Percentiles rank a stretch among this genome's conserved stretches.
These are phyloP conservation scores for Eupeodes luniger DNA, from an alignment of 2,888 invertebrate species.

Conservation along the genomic window DNA sequence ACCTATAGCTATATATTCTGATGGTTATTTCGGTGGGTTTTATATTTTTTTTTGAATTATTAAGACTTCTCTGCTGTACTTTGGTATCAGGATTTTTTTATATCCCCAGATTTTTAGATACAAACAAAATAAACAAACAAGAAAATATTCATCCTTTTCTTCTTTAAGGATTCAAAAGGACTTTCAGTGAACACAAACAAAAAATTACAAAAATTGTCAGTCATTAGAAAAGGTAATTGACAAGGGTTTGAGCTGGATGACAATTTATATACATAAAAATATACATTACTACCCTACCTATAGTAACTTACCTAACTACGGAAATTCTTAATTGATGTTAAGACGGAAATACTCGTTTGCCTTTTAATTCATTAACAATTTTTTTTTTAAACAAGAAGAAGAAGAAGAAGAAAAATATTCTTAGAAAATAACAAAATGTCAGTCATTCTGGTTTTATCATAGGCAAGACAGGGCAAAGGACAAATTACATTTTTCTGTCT, in stretches of 20 bases:
- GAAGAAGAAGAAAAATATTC: background rate
- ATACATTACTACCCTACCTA: background rate
- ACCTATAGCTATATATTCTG: background rate
- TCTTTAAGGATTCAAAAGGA: background rate
- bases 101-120: too few relatives aligned
- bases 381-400: background rate
- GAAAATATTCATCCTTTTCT: slow-evolving; percentile 5
- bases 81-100: background rate
- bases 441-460: background rate
- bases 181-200: background rate
- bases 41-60: background rate
- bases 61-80: background rate
- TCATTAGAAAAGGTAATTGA: slow-evolving; percentile 34
- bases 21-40: slow-evolving; percentile 2
- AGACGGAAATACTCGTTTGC: slow-evolving; percentile 15
- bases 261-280: background rate
- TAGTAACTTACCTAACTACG: too few relatives aligned
- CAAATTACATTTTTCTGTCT: slow-evolving; percentile 16
- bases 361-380: slow-evolving; percentile 25
- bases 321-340: slow-evolving; percentile 28
- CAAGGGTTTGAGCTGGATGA: slow-evolving; percentile 30
- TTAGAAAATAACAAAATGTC: slow-evolving; percentile 4
- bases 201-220: background rate
- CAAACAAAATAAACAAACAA: background rate
- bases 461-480: background rate